Base-by-base conservation (phyloP, 2,797 vertebrate species). In the Taeniopygia guttata region DNA sequence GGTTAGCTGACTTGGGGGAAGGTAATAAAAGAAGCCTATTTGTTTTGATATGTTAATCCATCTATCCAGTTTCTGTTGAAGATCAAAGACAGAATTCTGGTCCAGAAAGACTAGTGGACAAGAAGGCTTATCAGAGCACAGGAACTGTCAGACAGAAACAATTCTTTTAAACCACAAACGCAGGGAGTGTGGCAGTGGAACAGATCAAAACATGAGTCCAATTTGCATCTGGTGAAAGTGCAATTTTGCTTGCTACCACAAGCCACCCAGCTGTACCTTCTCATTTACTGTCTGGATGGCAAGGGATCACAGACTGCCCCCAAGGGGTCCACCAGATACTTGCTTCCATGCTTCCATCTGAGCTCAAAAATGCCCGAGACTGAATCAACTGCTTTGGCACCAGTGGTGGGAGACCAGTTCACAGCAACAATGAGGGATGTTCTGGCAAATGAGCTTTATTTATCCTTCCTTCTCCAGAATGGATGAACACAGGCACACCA, bases 301-400 rank as follows among this genome's bases (percentile, higher is more conserved):
- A 76, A 54, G 14, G 11, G 13, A 43, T 46, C 32, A 48, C 55
- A 59, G 36, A 38, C 12, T 15, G 10, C 3, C 51, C 52, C 29
- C n/a, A 8, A 32, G 6, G 3, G 21, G 8, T 45, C 23, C 3
- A 13, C 22, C 20, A 87, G 43, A 27, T 30, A 10, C 34, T n/a
- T n/a, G n/a, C n/a, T n/a, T n/a, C 49, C 0, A 0, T 4, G 4
- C 16, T 87, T 70, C 81, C 22, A 25, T 49, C 43, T 45, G 40
- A 60, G 15, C 22, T 54, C 38, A 68, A 58, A 91, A 68, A 42
- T 7, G 2, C 29, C 16, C 1, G 22, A 79, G 11, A 32, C 9
- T 40, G n/a, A 23, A 51, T 14, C 18, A 40, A 3, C 15, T 62
- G 9, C 4, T 34, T 42, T 0, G 0, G 9, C 21, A 42, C 16